Percentiles rank a stretch among this genome's conserved stretches.
These are phyloP conservation scores for Adelosebastes latens DNA, from an alignment of 2,797 vertebrate genomes.

Conservation along the genomic window DNA sequence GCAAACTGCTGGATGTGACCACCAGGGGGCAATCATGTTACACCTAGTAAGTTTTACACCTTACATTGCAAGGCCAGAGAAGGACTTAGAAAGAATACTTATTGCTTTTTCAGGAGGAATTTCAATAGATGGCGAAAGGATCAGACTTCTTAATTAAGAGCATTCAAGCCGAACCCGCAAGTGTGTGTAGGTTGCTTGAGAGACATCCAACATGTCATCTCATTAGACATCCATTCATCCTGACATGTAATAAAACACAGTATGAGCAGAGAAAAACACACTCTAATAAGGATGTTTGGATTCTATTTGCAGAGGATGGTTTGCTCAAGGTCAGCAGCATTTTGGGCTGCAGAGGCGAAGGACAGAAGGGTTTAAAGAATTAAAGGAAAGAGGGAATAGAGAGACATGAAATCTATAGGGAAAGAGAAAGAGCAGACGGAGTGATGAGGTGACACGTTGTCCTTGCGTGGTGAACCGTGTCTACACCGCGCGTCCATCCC, in stretches of 20 bases:
- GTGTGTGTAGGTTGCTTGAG: neutral
- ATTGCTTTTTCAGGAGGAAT: slow-evolving; percentile 6
- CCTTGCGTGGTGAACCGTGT: slow-evolving; percentile 40
- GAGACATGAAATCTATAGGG: neutral
- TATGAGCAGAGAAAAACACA: neutral
- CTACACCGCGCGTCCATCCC: slow-evolving; percentile 42
- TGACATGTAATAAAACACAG: neutral
- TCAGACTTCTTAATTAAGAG: slow-evolving; percentile 42
- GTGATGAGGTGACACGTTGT: slow-evolving; percentile 55
- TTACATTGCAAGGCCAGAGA: slow-evolving; percentile 20
- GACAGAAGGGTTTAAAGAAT: neutral
- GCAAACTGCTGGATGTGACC: neutral
- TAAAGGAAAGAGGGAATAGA: neutral
- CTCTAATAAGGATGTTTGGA: neutral
- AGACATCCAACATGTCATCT: neutral
- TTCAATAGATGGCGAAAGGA: slow-evolving; percentile 30
- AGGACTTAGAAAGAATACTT: neutral
- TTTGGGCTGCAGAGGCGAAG: neutral
- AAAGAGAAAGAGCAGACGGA: slow-evolving; percentile 10
- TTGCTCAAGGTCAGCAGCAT: neutral
- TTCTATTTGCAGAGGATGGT: neutral
- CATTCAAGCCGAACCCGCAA: slow-evolving; percentile 13
- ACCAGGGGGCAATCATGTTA: slow-evolving; percentile 58
- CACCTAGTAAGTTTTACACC: neutral
- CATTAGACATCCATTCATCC: neutral